phyloP scores from a whole-genome alignment of 2,888 invertebrate species.

The Drosophila siamana region DNA sequence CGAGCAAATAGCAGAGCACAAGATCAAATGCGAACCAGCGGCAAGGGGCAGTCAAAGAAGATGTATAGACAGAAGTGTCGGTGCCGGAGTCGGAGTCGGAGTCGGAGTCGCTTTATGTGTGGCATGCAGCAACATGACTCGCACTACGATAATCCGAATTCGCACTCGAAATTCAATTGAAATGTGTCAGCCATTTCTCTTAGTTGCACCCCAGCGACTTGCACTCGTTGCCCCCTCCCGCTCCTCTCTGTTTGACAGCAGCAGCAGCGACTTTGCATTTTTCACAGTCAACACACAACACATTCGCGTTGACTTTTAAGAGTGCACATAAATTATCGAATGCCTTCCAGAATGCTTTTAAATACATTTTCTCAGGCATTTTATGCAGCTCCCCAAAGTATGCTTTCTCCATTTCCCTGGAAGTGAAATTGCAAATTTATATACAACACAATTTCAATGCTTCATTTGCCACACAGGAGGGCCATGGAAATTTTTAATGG shows the following conservation, averaged over 20 bases:
- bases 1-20: constrained; percentile 3
- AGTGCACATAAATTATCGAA: constrained; percentile 4
- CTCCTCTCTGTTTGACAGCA: constrained; percentile 30
- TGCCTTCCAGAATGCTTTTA: background rate
- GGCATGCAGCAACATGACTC: background rate
- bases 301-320: constrained; percentile 16
- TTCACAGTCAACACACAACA: constrained; percentile 5
- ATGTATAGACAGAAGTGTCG: background rate
- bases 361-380: background rate
- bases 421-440: background rate
- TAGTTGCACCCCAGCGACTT: constrained; percentile 35
- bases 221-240: constrained; percentile 20
- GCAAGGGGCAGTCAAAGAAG: background rate
- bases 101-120: too few relatives aligned
- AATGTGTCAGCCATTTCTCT: constrained; percentile 72
- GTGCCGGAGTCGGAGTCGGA: too few relatives aligned
- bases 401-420: background rate
- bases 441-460: constrained; percentile 1
- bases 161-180: constrained; percentile 65
- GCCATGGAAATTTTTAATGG: background rate
- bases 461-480: constrained; percentile 6
- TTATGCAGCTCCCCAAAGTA: background rate
- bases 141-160: constrained; percentile 6
- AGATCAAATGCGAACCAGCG: background rate
- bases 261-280: constrained; percentile 42